phyloP scores from a whole-genome alignment of 1,140 invertebrate species.

The Delia radicum region DNA sequence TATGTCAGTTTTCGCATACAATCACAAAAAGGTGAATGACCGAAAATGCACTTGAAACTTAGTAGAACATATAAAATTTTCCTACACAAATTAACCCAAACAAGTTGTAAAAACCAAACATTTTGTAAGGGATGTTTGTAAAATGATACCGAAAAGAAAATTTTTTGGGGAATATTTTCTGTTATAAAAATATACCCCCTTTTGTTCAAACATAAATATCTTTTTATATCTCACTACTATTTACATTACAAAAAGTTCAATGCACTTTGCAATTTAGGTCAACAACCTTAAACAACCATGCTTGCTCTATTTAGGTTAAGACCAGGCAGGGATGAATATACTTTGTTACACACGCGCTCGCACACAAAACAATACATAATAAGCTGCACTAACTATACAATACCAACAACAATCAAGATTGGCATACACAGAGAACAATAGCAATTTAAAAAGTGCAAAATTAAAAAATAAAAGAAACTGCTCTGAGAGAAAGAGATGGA shows the following conservation, averaged over 20 bases:
- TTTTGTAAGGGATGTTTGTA: background rate
- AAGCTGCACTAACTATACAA: background rate
- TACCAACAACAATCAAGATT: too few relatives aligned
- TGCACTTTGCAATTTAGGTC: constrained; percentile 52
- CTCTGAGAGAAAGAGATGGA: background rate
- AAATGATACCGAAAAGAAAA: background rate
- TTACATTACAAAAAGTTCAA: constrained; percentile 41
- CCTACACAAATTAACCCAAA: background rate
- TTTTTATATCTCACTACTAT: background rate
- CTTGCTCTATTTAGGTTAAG: constrained; percentile 40
- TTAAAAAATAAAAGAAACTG: background rate
- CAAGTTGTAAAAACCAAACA: background rate
- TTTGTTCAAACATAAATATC: background rate
- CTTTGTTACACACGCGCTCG: background rate
- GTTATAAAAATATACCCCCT: background rate
- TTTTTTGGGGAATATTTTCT: background rate
- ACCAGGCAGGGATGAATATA: constrained; percentile 21
- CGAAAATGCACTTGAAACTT: constrained; percentile 52
- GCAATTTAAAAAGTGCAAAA: background rate
- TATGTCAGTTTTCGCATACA: too few relatives aligned
- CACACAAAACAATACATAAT: background rate
- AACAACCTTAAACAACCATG: constrained; percentile 41
- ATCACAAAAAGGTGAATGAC: constrained; percentile 48
- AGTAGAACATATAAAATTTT: background rate
- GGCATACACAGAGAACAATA: background rate